Evolutionary conservation across 2,113 vertebrate genomes (phyloP).

Genomic region (Struthidea cinerea): DNA sequence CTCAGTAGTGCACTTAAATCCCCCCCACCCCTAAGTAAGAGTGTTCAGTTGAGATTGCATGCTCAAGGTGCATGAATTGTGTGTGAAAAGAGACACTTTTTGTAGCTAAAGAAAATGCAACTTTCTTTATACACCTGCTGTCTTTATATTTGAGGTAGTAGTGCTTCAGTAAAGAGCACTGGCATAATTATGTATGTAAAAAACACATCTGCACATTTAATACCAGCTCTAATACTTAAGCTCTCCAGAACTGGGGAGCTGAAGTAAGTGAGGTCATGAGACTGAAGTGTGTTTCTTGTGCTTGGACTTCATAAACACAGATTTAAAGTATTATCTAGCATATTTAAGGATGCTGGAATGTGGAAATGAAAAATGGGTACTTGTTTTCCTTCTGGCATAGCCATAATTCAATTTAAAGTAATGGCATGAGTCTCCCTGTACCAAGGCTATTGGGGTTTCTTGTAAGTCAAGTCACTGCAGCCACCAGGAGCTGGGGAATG

Average conservation of each 20-base stretch:
- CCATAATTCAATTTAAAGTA: background rate
- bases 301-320: background rate
- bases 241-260: background rate
- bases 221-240: too few species aligned
- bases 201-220: background rate
- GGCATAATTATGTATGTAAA: background rate
- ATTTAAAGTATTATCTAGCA: background rate
- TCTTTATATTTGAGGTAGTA: background rate
- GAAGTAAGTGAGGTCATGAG: background rate
- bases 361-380: background rate
- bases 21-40: accelerated
- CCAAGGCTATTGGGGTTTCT: accelerated
- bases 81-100: background rate
- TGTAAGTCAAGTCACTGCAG: background rate
- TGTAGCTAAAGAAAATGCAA: background rate
- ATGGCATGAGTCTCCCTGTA: too few species aligned
- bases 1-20: background rate
- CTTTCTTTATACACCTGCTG: background rate
- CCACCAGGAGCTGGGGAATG: too few species aligned
- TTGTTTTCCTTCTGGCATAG: background rate
- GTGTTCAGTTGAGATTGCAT: background rate
- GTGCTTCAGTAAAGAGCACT: background rate
- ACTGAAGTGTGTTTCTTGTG: background rate
- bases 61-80: accelerated
- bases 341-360: background rate